phyloP scores from a whole-genome alignment of 2,888 invertebrate species.

The Neelides folsomi region DNA sequence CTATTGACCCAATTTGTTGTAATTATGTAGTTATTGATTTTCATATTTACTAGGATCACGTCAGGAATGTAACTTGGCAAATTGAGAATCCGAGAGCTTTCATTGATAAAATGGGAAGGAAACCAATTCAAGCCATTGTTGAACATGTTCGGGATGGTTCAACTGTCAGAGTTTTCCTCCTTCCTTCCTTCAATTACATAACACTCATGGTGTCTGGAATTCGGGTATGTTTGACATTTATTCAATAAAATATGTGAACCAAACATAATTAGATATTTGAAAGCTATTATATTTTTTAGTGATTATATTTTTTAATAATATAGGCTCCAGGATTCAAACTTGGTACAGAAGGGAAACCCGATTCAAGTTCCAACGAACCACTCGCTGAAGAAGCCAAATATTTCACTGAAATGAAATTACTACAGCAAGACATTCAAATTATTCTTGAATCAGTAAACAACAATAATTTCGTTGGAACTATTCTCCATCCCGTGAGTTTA shows the following conservation, averaged over 20 bases:
- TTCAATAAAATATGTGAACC: not conserved
- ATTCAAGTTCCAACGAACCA: slow-evolving; percentile 38
- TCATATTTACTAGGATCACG: slow-evolving; percentile 47
- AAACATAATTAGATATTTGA: not conserved
- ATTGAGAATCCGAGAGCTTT: slow-evolving; percentile 69
- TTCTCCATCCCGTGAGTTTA: slow-evolving; percentile 69
- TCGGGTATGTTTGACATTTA: slow-evolving; percentile 44
- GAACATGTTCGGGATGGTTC: slow-evolving; percentile 97
- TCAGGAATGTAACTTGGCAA: slow-evolving; percentile 76
- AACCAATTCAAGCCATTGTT: slow-evolving; percentile 81
- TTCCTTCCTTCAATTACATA: slow-evolving; percentile 80
- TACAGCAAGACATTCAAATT: slow-evolving; percentile 82
- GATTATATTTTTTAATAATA: slow-evolving; percentile 14
- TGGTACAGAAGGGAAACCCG: slow-evolving; percentile 55
- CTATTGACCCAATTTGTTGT: slow-evolving; percentile 1
- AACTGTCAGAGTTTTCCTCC: slow-evolving; percentile 76
- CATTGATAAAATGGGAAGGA: slow-evolving; percentile 71
- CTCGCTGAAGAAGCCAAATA: slow-evolving; percentile 84
- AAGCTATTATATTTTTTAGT: not conserved
- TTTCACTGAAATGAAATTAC: slow-evolving; percentile 77
- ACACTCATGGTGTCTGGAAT: slow-evolving; percentile 94
- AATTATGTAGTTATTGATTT: slow-evolving; percentile 3
- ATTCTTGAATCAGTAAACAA: slow-evolving; percentile 85
- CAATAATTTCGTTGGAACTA: slow-evolving; percentile 82
- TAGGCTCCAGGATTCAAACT: slow-evolving; percentile 55